Evolutionary conservation across 1,140 invertebrate species (phyloP), one percentile per base, ranked within the genome.

Genomic region (Thereuonema tuberculata): DNA sequence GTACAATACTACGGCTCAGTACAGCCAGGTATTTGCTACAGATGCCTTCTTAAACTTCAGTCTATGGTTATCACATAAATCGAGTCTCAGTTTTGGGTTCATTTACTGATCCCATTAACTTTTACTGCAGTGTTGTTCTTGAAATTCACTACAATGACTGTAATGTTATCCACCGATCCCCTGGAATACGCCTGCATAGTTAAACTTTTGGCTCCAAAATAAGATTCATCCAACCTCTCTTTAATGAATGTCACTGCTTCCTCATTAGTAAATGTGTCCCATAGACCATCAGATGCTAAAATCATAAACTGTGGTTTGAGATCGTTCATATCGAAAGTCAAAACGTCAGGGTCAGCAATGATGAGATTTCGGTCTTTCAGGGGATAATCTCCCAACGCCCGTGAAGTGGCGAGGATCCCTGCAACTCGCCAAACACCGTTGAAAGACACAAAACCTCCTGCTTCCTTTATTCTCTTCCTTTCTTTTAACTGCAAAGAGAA

Each of bases 371-470:
- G 85, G 68, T 94, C 89, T 77, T 98, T 98, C 1, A 98, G 74
- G 26, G 92, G 91, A 74, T 93, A 95, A 76, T 97, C 93, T 25
- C 93, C 94, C 58, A 95, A 77, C 1, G 93, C 93, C 67, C 93
- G 77, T 15, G 93, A 97, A 29, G 93, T 96, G 1, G 94, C 94
- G 63, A 98, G 78, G 62, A 98, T 90, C 15, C 94, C 94, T 56
- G 91, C 91, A 12, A 98, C 93, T 67, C 94, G 76, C 92, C 93
- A 97, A 1, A 97, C 93, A 54, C 93, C 93, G 70, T 93, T 92
- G 69, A 94, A 95, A 59, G 86, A 87, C 31, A 98, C 88, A 69
- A 92, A 90, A 23, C 91, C 91, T 60, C 92, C 92, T 24, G 91
- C 91, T 72, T 91, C 87, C 69, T 88, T 84, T 66, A 95, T 94